Percentiles rank a stretch among this genome's conserved stretches.
Evolutionary conservation across 2,113 vertebrate species (phyloP).

Genomic region (Phyllostomus discolor): DNA sequence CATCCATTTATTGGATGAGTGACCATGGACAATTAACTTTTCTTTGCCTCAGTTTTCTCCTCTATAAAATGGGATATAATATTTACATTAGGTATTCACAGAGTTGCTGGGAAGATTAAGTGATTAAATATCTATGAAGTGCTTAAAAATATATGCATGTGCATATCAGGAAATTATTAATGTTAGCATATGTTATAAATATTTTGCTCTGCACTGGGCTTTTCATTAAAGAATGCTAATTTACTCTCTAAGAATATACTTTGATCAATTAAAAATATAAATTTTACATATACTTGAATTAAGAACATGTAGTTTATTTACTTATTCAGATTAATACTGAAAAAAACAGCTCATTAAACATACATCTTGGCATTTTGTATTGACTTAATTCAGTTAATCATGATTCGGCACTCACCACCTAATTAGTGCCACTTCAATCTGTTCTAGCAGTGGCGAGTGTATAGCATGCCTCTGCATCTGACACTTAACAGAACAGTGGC

Average conservation of each 20-base stretch:
- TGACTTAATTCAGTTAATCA: constrained; percentile 51
- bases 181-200: constrained; percentile 15
- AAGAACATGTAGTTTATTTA: constrained; percentile 47
- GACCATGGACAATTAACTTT: background rate
- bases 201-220: background rate
- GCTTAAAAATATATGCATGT: background rate
- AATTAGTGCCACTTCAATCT: constrained; percentile 36
- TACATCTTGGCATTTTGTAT: constrained; percentile 20
- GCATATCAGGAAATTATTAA: background rate
- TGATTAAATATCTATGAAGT: background rate
- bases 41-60: background rate
- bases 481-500: background rate
- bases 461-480: background rate
- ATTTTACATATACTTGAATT: constrained; percentile 8
- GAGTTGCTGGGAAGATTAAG: background rate
- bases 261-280: constrained; percentile 26
- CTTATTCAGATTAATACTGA: background rate
- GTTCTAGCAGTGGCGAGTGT: background rate
- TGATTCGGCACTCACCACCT: background rate
- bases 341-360: constrained; percentile 32
- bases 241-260: background rate
- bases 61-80: background rate
- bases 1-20: background rate
- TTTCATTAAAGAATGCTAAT: constrained; percentile 40
- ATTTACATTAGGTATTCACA: background rate